These are phyloP conservation scores for Lagopus muta DNA, from an alignment of 2,113 vertebrate genomes.

Conservation along the genomic window DNA sequence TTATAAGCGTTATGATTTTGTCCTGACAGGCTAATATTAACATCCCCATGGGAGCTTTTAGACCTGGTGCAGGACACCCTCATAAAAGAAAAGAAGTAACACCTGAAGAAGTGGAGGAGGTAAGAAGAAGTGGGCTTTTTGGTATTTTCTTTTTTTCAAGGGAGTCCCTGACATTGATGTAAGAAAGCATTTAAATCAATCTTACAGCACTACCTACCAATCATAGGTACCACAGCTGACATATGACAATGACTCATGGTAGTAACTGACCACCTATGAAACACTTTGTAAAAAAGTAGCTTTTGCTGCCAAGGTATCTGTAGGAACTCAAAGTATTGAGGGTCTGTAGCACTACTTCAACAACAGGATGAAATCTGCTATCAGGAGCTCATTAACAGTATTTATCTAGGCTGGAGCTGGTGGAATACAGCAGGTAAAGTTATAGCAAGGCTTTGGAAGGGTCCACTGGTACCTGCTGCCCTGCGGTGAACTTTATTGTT, in stretches of 20 bases:
- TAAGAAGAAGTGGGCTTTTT: slow-evolving; percentile 65
- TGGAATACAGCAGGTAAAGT: not conserved
- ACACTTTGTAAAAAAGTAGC: not conserved
- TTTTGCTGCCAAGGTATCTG: not conserved
- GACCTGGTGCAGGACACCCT: slow-evolving; percentile 95
- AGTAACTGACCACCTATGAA: not conserved
- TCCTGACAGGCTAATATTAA: slow-evolving; percentile 94
- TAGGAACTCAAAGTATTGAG: not conserved
- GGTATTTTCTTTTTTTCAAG: rapidly evolving
- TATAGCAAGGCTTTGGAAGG: not conserved
- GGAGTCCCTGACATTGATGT: not conserved
- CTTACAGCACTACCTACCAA: not conserved
- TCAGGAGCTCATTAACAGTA: not conserved
- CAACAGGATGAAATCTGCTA: not conserved
- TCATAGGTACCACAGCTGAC: not conserved
- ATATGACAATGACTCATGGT: not conserved
- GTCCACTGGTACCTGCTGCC: not conserved
- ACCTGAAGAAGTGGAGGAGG: slow-evolving; percentile 88
- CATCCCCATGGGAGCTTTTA: slow-evolving; percentile 98
- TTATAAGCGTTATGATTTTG: slow-evolving; percentile 33
- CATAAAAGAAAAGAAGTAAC: slow-evolving; percentile 92
- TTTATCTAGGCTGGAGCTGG: not conserved
- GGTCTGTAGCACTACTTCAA: not conserved
- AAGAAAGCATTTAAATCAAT: not conserved
- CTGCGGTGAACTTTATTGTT: not conserved